These are phyloP conservation scores for Hedychridium roseum DNA, from an alignment of 2,888 invertebrate species.

Conservation along the genomic window DNA sequence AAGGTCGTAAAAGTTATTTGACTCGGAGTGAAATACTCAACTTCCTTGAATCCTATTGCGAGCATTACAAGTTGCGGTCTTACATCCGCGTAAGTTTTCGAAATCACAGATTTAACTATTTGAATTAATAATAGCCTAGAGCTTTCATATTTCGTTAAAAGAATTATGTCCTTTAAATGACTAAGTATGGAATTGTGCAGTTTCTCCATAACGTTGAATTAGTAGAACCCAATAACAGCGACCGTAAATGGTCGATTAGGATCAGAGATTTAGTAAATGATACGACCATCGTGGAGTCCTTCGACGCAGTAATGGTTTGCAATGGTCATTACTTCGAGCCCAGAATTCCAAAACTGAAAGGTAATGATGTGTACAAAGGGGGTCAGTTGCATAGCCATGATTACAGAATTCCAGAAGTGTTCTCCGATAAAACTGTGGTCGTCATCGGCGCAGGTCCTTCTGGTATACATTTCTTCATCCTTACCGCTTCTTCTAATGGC, in stretches of 20 bases:
- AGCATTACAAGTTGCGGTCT: slow-evolving; percentile 72
- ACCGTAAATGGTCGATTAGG: slow-evolving; percentile 53
- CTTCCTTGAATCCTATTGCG: slow-evolving; percentile 77
- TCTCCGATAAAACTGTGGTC: slow-evolving; percentile 51
- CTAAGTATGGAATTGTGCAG: slow-evolving; percentile 39
- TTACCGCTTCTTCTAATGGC: no score
- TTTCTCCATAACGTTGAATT: slow-evolving; percentile 54
- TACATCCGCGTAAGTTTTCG: slow-evolving; percentile 72
- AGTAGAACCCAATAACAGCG: slow-evolving; percentile 38
- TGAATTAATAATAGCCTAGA: no score
- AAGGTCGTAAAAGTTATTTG: slow-evolving; percentile 77
- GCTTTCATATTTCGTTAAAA: no score
- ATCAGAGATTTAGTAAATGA: slow-evolving; percentile 52
- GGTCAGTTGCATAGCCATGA: slow-evolving; percentile 61
- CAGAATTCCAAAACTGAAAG: slow-evolving; percentile 62
- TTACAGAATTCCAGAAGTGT: slow-evolving; percentile 57
- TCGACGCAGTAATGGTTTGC: slow-evolving; percentile 62
- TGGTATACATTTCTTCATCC: slow-evolving; percentile 37
- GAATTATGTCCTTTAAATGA: no score
- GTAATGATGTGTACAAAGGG: slow-evolving; percentile 60
- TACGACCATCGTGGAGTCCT: slow-evolving; percentile 43
- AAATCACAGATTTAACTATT: no score
- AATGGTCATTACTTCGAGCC: slow-evolving; percentile 68
- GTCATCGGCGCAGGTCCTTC: slow-evolving; percentile 63
- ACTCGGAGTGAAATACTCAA: slow-evolving; percentile 76